Evolutionary conservation across 2,888 invertebrate genomes (phyloP).

Genomic region (Anthrax anthrax): DNA sequence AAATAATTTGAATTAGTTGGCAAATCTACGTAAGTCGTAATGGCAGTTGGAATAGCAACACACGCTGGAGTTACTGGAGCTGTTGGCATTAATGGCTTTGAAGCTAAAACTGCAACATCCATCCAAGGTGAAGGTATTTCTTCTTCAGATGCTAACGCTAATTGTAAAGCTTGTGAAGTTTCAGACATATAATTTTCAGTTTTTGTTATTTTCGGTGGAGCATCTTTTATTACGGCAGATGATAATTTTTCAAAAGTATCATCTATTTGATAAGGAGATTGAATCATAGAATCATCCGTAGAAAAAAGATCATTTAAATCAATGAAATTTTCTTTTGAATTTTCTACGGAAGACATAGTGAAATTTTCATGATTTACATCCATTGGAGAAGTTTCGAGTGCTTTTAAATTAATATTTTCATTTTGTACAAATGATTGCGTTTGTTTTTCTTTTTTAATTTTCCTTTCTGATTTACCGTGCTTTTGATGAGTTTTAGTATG

Average conservation of each 20-base stretch:
- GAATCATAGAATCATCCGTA: not conserved
- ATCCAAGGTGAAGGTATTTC: slow-evolving; percentile 63
- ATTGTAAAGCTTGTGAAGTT: slow-evolving; percentile 48
- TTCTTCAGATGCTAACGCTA: slow-evolving; percentile 60
- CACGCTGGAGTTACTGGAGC: slow-evolving; percentile 41
- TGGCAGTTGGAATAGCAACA: slow-evolving; percentile 28
- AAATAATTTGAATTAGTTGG: slow-evolving; percentile 15
- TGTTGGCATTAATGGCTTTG: slow-evolving; percentile 42
- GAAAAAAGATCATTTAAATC: not conserved
- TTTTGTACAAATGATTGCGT: slow-evolving; percentile 1
- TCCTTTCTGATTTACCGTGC: slow-evolving; percentile 14
- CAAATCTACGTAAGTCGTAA: slow-evolving; percentile 32
- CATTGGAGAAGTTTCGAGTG: not conserved
- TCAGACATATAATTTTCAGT: slow-evolving; percentile 15
- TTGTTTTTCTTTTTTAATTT: not conserved
- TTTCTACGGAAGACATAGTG: not conserved
- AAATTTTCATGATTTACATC: not conserved
- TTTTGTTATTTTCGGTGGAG: not conserved
- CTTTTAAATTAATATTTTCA: slow-evolving; percentile 2
- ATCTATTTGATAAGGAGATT: not conserved
- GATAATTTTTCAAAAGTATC: not conserved
- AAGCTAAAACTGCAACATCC: slow-evolving; percentile 53
- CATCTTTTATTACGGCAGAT: not conserved
- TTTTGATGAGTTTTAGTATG: slow-evolving; percentile 63
- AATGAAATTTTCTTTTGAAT: not conserved